Evolutionary conservation across 2,113 vertebrate genomes (phyloP).

Genomic region (Nycticryphes semicollaris): DNA sequence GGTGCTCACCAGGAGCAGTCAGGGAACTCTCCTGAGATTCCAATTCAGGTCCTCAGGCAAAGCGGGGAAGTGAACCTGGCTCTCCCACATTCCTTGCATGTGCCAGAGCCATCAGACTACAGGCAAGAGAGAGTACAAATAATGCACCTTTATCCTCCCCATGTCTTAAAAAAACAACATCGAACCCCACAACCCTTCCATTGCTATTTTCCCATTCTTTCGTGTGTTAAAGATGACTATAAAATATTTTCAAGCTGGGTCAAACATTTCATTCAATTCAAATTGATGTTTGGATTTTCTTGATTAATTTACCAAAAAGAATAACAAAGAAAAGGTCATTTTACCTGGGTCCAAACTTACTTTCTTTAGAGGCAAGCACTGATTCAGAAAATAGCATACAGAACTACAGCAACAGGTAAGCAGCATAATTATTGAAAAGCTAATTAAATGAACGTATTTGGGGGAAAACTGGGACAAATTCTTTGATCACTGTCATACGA

Average conservation of each 20-base stretch:
- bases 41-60: conserved; percentile 39
- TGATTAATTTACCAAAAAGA: not conserved
- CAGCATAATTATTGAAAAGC: not conserved
- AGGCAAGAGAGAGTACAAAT: not conserved
- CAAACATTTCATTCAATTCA: not conserved
- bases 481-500: not conserved
- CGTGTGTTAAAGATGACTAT: not conserved
- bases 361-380: not conserved
- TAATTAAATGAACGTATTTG: not conserved
- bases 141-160: not conserved
- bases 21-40: not conserved
- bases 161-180: not conserved
- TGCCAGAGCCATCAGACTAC: conserved; percentile 8
- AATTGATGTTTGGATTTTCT: not conserved
- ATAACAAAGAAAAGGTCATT: not conserved
- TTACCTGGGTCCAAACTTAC: not conserved
- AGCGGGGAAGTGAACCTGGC: conserved; percentile 6
- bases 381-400: not conserved
- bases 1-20: not conserved
- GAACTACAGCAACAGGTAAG: not conserved
- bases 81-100: conserved; percentile 59
- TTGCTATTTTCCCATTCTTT: not conserved
- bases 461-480: not conserved
- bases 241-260: not conserved
- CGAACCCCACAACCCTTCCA: not conserved